Evolutionary conservation across 1,140 invertebrate genomes (phyloP).

Genomic region (Leptoteleia sp.): DNA sequence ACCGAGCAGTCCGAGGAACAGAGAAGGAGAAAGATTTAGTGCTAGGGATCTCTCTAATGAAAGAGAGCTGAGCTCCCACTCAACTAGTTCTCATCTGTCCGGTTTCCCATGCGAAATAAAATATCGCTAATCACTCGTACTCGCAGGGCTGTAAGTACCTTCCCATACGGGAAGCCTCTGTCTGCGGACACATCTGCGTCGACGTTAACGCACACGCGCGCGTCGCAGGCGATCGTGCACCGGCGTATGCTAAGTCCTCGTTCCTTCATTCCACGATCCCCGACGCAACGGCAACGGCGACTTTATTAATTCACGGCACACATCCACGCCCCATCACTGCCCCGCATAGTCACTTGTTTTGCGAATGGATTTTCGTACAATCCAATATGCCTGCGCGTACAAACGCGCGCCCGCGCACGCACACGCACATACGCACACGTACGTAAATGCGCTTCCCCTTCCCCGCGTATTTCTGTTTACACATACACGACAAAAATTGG

Average conservation of each 20-base stretch:
- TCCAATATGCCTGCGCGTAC: too few species aligned
- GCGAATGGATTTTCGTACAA: slow-evolving; percentile 55
- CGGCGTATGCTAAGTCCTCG: slow-evolving; percentile 53
- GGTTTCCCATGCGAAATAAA: slow-evolving; percentile 82
- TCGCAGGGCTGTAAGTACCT: slow-evolving; percentile 77
- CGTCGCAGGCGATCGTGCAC: slow-evolving; percentile 45
- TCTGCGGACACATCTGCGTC: slow-evolving; percentile 63
- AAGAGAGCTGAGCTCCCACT: slow-evolving; percentile 81
- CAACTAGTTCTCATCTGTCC: slow-evolving; percentile 81
- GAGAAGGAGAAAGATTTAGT: slow-evolving; percentile 62
- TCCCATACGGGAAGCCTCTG: slow-evolving; percentile 65
- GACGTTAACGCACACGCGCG: slow-evolving; percentile 51
- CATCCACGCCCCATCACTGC: slow-evolving; percentile 51
- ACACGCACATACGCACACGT: too few species aligned
- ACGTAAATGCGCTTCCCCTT: too few species aligned
- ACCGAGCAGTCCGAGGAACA: slow-evolving; percentile 39
- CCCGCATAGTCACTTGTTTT: slow-evolving; percentile 49
- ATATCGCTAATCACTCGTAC: slow-evolving; percentile 81
- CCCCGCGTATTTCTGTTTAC: neutral
- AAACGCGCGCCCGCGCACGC: too few species aligned
- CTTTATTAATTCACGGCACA: slow-evolving; percentile 71
- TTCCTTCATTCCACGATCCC: slow-evolving; percentile 51
- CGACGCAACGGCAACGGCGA: slow-evolving; percentile 63
- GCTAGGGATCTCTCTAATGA: slow-evolving; percentile 74
- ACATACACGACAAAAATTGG: slow-evolving; percentile 24